phyloP scores from a whole-genome alignment of 2,797 vertebrate genomes.

The Cichlasoma orientale region DNA sequence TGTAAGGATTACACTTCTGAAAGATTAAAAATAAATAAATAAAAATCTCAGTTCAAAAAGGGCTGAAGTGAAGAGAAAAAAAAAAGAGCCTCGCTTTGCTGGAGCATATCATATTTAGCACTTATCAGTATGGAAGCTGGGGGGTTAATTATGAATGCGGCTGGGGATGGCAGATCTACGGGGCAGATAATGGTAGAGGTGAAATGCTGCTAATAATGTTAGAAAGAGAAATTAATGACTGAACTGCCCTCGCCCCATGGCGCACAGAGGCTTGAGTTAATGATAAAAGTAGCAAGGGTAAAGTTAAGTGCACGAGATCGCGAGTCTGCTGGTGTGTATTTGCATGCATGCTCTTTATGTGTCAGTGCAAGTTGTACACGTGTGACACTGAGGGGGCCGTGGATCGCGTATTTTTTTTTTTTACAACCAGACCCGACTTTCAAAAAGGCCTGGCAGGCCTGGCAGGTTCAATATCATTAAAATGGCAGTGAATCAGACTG shows the following conservation, averaged over 20 bases:
- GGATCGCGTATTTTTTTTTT: constrained; percentile 21
- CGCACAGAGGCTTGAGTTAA: constrained; percentile 14
- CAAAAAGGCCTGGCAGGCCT: constrained; percentile 40
- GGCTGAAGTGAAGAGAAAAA: not conserved
- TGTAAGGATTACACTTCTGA: not conserved
- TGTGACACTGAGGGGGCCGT: constrained; percentile 15
- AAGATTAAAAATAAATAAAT: not conserved
- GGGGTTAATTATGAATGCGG: constrained; percentile 26
- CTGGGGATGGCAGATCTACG: constrained; percentile 21
- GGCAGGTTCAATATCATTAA: constrained; percentile 58
- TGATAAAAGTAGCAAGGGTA: constrained; percentile 18
- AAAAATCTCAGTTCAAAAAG: not conserved
- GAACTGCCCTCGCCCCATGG: constrained; percentile 6
- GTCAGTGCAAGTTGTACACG: not conserved
- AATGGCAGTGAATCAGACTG: constrained; percentile 37
- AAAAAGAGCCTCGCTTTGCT: not conserved
- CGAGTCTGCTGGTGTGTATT: not conserved
- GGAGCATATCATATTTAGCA: constrained; percentile 22
- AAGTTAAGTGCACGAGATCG: constrained; percentile 6
- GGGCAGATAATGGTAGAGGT: constrained; percentile 33
- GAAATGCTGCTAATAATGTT: constrained; percentile 43
- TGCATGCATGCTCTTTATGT: not conserved
- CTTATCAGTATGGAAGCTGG: constrained; percentile 13
- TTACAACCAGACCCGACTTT: constrained; percentile 31
- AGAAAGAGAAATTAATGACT: constrained; percentile 47